A percentile compares a stretch with the other conserved stretches of the same genome.
phyloP scores from a whole-genome alignment of 2,797 vertebrate species.

The Lacerta agilis region DNA sequence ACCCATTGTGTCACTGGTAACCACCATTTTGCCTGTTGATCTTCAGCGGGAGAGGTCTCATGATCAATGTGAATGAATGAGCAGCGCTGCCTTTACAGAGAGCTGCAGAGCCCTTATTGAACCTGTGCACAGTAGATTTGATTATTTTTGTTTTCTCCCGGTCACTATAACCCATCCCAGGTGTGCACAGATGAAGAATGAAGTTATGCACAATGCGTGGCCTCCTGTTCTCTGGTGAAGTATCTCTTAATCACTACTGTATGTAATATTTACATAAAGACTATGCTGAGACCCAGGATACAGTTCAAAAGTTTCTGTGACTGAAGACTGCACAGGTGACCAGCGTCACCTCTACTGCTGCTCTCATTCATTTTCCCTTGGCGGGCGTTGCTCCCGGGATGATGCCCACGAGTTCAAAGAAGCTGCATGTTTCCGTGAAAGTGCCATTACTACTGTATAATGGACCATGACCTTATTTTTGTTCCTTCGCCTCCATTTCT shows the following conservation, averaged over 20 bases:
- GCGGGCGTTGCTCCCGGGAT: conserved; percentile 85
- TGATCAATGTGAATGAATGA: neutral
- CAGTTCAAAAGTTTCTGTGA: conserved; percentile 52
- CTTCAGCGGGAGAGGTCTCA: neutral
- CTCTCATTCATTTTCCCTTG: conserved; percentile 79
- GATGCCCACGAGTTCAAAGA: conserved; percentile 87
- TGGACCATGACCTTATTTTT: conserved; percentile 76
- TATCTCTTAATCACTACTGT: conserved; percentile 89
- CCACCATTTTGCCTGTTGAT: neutral
- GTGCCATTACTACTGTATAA: conserved; percentile 85
- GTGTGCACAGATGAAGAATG: conserved; percentile 99
- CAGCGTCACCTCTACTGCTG: conserved; percentile 83
- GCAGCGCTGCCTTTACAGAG: neutral
- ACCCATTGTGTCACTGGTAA: too few relatives aligned
- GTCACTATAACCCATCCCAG: conserved; percentile 71
- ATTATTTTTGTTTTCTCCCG: neutral
- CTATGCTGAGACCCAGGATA: conserved; percentile 71
- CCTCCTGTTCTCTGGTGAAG: conserved; percentile 70
- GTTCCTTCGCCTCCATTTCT: conserved; percentile 63
- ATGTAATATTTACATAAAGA: conserved; percentile 87
- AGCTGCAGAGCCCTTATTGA: too few relatives aligned
- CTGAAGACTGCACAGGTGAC: conserved; percentile 78
- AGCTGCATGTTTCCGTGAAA: conserved; percentile 85
- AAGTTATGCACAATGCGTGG: conserved; percentile 64
- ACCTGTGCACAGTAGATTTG: neutral